These are phyloP conservation scores for Drosophila pegasa DNA, from an alignment of 2,888 invertebrate genomes.

Conservation along the genomic window DNA sequence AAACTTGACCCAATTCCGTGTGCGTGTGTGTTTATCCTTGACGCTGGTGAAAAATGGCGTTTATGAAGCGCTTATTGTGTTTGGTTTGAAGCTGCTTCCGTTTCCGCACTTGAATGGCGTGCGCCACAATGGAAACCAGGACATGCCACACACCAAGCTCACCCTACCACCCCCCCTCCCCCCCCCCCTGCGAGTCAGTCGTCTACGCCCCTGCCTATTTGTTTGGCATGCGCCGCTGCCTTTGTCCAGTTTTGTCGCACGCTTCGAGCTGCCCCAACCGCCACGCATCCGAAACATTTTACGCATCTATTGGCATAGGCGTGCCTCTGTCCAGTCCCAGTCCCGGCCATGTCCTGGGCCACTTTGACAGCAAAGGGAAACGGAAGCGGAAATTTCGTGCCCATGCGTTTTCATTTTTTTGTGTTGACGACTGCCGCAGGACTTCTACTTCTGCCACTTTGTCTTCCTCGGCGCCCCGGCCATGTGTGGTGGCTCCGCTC, in stretches of 20 bases:
- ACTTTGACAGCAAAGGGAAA: slow-evolving; percentile 74
- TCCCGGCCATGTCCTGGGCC: slow-evolving; percentile 29
- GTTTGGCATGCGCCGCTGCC: slow-evolving; percentile 64
- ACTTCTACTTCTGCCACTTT: background rate
- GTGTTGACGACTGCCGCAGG: slow-evolving; percentile 57
- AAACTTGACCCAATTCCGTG: slow-evolving; percentile 72
- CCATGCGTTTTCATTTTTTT: slow-evolving; percentile 80
- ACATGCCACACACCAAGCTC: background rate
- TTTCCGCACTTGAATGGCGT: slow-evolving; percentile 78
- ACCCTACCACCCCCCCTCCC: background rate
- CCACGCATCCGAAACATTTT: slow-evolving; percentile 69
- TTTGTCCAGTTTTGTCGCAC: slow-evolving; percentile 71
- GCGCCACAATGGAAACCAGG: slow-evolving; percentile 66
- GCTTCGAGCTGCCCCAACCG: slow-evolving; percentile 20
- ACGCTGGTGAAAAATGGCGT: slow-evolving; percentile 76
- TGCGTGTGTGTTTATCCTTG: slow-evolving; percentile 66
- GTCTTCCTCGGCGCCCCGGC: background rate
- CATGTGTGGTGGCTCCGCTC: slow-evolving; percentile 36
- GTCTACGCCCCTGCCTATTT: slow-evolving; percentile 5
- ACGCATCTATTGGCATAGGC: slow-evolving; percentile 61
- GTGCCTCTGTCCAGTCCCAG: slow-evolving; percentile 19
- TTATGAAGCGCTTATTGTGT: slow-evolving; percentile 81
- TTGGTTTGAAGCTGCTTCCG: slow-evolving; percentile 70
- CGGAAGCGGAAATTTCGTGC: slow-evolving; percentile 79
- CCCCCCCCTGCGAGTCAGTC: background rate